phyloP scores from a whole-genome alignment of 1,140 invertebrate genomes.

The Brachionus calyciflorus region DNA sequence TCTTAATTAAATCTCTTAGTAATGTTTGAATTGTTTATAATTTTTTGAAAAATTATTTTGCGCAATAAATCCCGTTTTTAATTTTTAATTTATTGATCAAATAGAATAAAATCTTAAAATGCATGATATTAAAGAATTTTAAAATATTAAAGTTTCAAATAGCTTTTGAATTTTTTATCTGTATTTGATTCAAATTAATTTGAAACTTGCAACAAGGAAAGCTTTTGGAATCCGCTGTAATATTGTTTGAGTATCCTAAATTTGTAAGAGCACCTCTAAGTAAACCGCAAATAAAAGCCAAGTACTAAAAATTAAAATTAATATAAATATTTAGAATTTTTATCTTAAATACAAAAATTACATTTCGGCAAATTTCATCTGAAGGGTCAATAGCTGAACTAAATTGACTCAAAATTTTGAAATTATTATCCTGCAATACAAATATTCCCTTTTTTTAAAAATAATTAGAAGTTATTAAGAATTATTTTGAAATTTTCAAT shows the following conservation, averaged over 20 bases:
- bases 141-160: no score
- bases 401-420: conserved; percentile 26
- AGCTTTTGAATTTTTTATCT: no score
- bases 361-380: neutral
- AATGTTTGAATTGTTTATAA: no score
- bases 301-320: conserved; percentile 1
- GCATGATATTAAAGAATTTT: no score
- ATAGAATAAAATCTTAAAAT: no score
- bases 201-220: conserved; percentile 23
- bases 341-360: neutral
- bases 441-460: conserved; percentile 30
- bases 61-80: no score
- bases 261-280: conserved; percentile 6
- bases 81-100: no score
- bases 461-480: neutral
- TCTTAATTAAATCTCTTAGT: no score
- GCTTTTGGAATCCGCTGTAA: neutral
- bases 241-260: neutral
- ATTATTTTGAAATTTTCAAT: neutral
- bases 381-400: neutral
- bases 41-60: no score
- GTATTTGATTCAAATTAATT: no score
- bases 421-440: conserved; percentile 43
- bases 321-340: neutral
- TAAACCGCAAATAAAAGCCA: conserved; percentile 2